Conservation (phyloP, 2,113 vertebrate species). For the Hippopotamus amphibius region DNA sequence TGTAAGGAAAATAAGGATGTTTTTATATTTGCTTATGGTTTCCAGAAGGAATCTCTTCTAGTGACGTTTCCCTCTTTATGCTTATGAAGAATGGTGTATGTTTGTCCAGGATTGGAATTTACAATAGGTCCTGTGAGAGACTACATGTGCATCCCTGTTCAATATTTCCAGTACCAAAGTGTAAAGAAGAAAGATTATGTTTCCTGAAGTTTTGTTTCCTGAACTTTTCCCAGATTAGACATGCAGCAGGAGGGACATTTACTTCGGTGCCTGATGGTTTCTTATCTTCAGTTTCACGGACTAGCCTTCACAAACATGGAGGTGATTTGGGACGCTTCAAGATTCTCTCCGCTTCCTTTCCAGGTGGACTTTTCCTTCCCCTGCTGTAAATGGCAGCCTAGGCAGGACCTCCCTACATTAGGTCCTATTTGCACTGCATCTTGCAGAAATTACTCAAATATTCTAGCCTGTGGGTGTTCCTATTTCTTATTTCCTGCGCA, state of each 20-base stretch:
- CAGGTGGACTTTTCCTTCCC: not conserved
- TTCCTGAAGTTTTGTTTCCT: conserved; percentile 22
- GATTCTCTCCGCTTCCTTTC: not conserved
- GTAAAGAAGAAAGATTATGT: not conserved
- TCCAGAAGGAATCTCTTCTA: not conserved
- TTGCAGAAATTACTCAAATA: conserved; percentile 75
- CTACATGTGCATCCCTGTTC: not conserved
- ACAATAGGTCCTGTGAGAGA: not conserved
- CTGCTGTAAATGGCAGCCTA: not conserved
- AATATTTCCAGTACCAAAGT: not conserved
- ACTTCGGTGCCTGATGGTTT: not conserved
- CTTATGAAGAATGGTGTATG: not conserved
- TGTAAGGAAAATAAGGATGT: not conserved
- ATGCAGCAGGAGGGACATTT: not conserved
- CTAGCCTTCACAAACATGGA: not conserved
- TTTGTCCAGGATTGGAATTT: not conserved
- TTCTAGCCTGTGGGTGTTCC: conserved; percentile 69
- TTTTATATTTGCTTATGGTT: not conserved
- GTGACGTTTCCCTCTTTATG: not conserved
- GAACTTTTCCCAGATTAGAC: not conserved
- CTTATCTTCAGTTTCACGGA: conserved; percentile 17
- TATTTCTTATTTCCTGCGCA: conserved; percentile 74
- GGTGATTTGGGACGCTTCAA: not conserved
- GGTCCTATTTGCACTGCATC: conserved; percentile 56
- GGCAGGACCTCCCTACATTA: conserved; percentile 43